phyloP scores from a whole-genome alignment of 2,888 invertebrate species.

The Tetheella fluctuosa region DNA sequence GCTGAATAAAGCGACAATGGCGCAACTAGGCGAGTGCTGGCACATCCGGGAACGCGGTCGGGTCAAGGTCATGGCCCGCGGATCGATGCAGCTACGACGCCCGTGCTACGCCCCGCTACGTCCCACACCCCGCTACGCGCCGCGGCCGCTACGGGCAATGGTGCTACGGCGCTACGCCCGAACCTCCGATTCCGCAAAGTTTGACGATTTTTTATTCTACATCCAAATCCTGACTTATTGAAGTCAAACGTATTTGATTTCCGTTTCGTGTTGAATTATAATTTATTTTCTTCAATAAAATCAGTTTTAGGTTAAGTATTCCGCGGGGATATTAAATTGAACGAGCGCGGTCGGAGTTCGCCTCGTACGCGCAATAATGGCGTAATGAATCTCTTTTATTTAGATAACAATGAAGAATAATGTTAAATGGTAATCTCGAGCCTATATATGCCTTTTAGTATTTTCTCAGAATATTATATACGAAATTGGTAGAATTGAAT shows the following conservation, averaged over 20 bases:
- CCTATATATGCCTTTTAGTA: neutral
- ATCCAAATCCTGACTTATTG: slow-evolving; percentile 34
- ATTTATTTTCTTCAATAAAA: slow-evolving; percentile 30
- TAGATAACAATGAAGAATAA: slow-evolving; percentile 13
- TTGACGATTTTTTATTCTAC: slow-evolving; percentile 43
- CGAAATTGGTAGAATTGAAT: neutral
- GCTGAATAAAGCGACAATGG: slow-evolving; percentile 72
- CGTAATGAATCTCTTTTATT: slow-evolving; percentile 19
- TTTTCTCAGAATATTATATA: neutral
- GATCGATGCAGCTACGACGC: slow-evolving; percentile 86
- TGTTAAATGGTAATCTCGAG: neutral
- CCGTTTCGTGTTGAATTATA: slow-evolving; percentile 20
- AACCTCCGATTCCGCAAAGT: slow-evolving; percentile 48
- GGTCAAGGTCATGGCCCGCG: slow-evolving; percentile 86
- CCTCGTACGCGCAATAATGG: neutral
- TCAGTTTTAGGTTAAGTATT: slow-evolving; percentile 20
- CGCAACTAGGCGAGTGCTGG: slow-evolving; percentile 70
- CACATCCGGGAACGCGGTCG: slow-evolving; percentile 83
- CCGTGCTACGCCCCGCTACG: slow-evolving; percentile 55
- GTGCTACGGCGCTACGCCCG: slow-evolving; percentile 41
- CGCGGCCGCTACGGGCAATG: slow-evolving; percentile 36
- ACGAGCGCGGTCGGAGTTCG: slow-evolving; percentile 3
- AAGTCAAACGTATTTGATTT: slow-evolving; percentile 32
- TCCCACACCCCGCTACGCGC: slow-evolving; percentile 43
- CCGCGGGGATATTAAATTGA: slow-evolving; percentile 29